phyloP scores from a whole-genome alignment of 2,888 invertebrate genomes.

The Habrosyne pyritoides region DNA sequence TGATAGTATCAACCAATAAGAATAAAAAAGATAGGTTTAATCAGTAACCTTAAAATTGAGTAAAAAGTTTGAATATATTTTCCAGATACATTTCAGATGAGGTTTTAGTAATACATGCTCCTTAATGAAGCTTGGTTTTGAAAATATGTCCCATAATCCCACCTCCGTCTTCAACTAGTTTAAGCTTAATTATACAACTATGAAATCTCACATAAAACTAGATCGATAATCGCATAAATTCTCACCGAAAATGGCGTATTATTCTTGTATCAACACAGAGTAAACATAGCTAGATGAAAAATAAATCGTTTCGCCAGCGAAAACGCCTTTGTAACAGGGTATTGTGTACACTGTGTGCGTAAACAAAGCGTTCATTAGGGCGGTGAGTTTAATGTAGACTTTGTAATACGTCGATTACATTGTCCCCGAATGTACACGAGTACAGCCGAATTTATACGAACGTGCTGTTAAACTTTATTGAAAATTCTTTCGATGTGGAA shows the following conservation, averaged over 20 bases:
- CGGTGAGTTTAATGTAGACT: background rate
- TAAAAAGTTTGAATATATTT: too few relatives aligned
- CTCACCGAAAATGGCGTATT: conserved; percentile 10
- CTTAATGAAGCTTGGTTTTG: too few relatives aligned
- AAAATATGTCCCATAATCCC: too few relatives aligned
- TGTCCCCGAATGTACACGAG: background rate
- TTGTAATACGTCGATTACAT: conserved; percentile 5
- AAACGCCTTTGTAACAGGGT: conserved; percentile 4
- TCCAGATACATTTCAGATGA: too few relatives aligned
- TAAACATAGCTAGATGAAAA: conserved; percentile 33
- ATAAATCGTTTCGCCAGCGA: conserved; percentile 21
- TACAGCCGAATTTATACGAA: background rate
- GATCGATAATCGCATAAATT: conserved; percentile 2
- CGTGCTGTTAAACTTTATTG: background rate
- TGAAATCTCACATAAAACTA: conserved; percentile 2
- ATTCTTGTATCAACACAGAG: conserved; percentile 20
- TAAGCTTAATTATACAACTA: background rate
- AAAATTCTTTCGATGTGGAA: background rate
- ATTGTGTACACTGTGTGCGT: background rate
- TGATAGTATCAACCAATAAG: too few relatives aligned
- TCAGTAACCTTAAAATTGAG: too few relatives aligned
- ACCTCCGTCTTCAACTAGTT: too few relatives aligned
- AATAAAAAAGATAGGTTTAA: too few relatives aligned
- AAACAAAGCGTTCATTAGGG: conserved; percentile 4
- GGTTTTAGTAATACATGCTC: too few relatives aligned